Evolutionary conservation across 2,888 invertebrate genomes (phyloP).

Genomic region (Dexiosoma caninum): DNA sequence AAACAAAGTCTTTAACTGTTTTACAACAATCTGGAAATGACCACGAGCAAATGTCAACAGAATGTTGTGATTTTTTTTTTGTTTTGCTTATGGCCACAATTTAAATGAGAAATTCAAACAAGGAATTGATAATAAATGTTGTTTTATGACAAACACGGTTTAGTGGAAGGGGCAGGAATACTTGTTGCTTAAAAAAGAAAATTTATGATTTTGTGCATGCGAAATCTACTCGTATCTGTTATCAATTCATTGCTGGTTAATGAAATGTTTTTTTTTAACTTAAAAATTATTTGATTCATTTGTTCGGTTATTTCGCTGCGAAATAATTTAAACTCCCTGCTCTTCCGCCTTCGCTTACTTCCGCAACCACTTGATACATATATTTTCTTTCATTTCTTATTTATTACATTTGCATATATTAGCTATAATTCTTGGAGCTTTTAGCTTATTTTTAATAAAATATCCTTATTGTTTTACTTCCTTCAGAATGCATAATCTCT

Average conservation of each 20-base stretch:
- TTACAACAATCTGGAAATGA: slow-evolving; percentile 46
- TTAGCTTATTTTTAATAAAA: slow-evolving; percentile 40
- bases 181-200: slow-evolving; percentile 45
- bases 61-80: slow-evolving; percentile 52
- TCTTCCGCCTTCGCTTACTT: not conserved
- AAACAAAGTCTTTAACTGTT: slow-evolving; percentile 5
- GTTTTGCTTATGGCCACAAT: slow-evolving; percentile 34
- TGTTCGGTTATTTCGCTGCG: too few species aligned
- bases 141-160: slow-evolving; percentile 56
- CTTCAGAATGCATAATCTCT: slow-evolving; percentile 50
- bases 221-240: too few species aligned
- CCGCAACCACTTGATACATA: too few species aligned
- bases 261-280: too few species aligned
- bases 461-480: slow-evolving; percentile 25
- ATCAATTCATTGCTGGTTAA: too few species aligned
- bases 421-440: slow-evolving; percentile 71
- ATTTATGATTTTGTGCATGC: not conserved
- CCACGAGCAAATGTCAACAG: slow-evolving; percentile 53
- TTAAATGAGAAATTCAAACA: not conserved
- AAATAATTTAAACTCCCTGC: not conserved
- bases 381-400: slow-evolving; percentile 30
- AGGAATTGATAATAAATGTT: slow-evolving; percentile 17
- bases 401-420: slow-evolving; percentile 76
- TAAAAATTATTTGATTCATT: too few species aligned
- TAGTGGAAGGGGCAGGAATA: not conserved